Evolutionary conservation across 2,797 vertebrate genomes (phyloP), one percentile per base, ranked within the genome.

Genomic region (Sebastes itinus): DNA sequence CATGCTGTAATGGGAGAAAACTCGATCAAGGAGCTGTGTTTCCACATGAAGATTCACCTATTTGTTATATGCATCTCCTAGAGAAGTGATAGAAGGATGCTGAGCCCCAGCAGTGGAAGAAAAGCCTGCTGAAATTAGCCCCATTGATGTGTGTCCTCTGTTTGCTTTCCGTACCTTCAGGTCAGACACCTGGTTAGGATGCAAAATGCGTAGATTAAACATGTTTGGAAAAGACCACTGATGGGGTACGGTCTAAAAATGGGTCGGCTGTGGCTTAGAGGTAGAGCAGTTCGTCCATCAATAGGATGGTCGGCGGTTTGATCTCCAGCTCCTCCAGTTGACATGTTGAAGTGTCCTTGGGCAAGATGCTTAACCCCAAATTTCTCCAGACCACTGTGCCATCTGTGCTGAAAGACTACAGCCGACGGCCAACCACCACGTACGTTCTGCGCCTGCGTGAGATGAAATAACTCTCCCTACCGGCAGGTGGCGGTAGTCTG

Each of bases 11-110:
- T 80, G 22, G 66, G 42, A 66, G 38, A 61, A 79, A 80, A 73
- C 65, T 66, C 12, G 52, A 75, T 80, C 61, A 67, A 79, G 46
- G 20, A 67, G 78, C 76, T 70, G 59, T 58, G 30, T 71, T 83
- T 77, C 65, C 9, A 63, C 46, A 62, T 65, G 10, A 28, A 42
- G 61, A 70, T 60, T 75, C 49, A 61, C 42, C 33, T 28, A 23
- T 73, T 54, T 23, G 7, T 63, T 46, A 11, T 11, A 10, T 28
- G 25, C 25, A 46, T n/a, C 25, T 55, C 13, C 28, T 13, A 22
- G 2, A 81, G 28, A 52, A 38, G 25, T 27, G 25, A 49, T n/a
- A 7, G 16, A 7, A 20, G 38, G 12, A 7, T 32, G 46, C 14
- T 63, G 6, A 64, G 64, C 18, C 7, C 13, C 12, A 28, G 71